These are phyloP conservation scores for Lucinisca nassula DNA, from an alignment of 2,888 invertebrate genomes.

Conservation along the genomic window DNA sequence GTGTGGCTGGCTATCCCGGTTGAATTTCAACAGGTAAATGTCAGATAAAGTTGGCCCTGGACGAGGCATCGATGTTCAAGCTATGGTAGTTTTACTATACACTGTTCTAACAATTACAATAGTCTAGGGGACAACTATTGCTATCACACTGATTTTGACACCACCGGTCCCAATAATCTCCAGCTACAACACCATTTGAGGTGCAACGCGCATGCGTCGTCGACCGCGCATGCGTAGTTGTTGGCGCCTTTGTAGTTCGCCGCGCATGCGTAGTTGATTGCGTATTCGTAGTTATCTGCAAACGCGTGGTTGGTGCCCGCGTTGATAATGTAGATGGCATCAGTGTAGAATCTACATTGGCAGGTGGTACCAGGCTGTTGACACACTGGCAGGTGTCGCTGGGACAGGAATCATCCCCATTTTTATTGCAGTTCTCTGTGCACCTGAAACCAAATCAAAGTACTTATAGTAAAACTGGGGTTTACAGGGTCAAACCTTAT, in stretches of 20 bases:
- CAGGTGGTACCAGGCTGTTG: not conserved
- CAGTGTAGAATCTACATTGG: not conserved
- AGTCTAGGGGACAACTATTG: not conserved
- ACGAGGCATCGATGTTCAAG: no score
- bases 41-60: no score
- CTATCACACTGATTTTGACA: not conserved
- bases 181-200: not conserved
- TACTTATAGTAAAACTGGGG: no score
- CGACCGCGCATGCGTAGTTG: not conserved
- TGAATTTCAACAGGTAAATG: no score
- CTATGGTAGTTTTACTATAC: no score
- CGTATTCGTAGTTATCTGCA: not conserved
- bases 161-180: not conserved
- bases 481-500: no score
- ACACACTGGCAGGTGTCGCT: not conserved
- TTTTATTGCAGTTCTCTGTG: conserved; percentile 50
- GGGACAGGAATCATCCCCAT: not conserved
- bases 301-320: not conserved
- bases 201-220: not conserved
- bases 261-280: not conserved
- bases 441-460: conserved; percentile 60
- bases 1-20: no score
- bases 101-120: not conserved
- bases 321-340: not conserved
- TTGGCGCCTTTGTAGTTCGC: not conserved